Percentiles rank a stretch among this genome's conserved stretches.
These are phyloP conservation scores for Anorthoa munda DNA, from an alignment of 2,888 invertebrate species.

Conservation along the genomic window DNA sequence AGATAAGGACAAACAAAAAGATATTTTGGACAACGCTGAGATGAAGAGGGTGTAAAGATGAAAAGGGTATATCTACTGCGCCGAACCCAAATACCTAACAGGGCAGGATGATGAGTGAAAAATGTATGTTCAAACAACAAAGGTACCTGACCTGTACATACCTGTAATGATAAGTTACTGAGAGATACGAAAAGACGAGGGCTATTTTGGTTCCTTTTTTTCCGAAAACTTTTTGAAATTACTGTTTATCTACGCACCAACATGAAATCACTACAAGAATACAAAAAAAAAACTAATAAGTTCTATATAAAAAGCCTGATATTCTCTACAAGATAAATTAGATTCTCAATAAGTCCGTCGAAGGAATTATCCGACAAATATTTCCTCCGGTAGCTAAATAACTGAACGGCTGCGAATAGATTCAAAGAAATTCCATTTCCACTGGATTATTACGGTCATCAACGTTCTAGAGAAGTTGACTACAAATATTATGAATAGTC, in stretches of 20 bases:
- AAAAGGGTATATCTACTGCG: background rate
- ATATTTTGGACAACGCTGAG: no score
- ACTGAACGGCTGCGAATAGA: constrained; percentile 61
- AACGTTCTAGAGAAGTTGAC: constrained; percentile 31
- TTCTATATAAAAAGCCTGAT: background rate
- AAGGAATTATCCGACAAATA: constrained; percentile 55
- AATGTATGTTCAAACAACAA: background rate
- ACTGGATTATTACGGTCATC: constrained; percentile 49
- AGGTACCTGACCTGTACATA: no score
- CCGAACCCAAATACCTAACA: background rate
- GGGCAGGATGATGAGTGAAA: background rate
- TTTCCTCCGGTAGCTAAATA: constrained; percentile 61
- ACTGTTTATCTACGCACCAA: background rate
- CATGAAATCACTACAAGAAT: background rate
- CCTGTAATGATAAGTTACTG: no score
- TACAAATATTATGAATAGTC: constrained; percentile 39
- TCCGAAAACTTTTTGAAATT: background rate
- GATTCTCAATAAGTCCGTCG: constrained; percentile 36
- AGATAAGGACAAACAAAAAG: background rate
- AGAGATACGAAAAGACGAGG: background rate
- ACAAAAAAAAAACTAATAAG: background rate
- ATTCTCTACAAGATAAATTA: constrained; percentile 33
- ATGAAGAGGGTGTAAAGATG: no score
- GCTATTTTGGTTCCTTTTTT: background rate
- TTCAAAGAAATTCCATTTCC: constrained; percentile 61